Evolutionary conservation across 2,113 vertebrate species (phyloP), one percentile per base, ranked within the genome.

Genomic region (Bos javanicus): DNA sequence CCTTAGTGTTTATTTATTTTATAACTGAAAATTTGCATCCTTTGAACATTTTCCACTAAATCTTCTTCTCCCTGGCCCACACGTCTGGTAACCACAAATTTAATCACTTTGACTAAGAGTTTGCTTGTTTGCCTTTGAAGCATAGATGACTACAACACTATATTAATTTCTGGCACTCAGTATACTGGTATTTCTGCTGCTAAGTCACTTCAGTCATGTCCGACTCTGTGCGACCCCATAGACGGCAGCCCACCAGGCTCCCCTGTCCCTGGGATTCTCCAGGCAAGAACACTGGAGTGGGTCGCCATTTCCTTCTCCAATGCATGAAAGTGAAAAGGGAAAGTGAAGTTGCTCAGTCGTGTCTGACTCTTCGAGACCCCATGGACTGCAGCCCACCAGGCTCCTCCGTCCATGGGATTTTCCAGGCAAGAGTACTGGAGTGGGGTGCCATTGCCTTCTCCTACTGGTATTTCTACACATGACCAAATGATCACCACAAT

Each of bases 331-430:
- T 60, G 59, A 14, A 60, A 60, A 60, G 59, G 11, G 26, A 28
- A 60, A 60, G 26, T 14, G 59, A 60, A 28, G 26, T 28, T 2
- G 0, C 12, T 60, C 26, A 28, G 26, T 60, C 12, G 2, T 60
- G 26, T 2, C 59, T 0, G 12, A 60, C 26, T 14, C 12, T 60
- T 30, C 0, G 2, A 0, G 1, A 60, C 59, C 26, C 26, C 26
- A 6, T 60, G 59, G 26, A 30, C 28, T 60, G 26, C 11, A 60
- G 59, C 59, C 59, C 5, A 15, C 59, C 28, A 62, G 59, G 59
- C 59, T 62, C 13, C 59, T 62, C 59, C 1, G 28, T 30, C 13
- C 59, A 62, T 30, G 59, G 28, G 28, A 62, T 62, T 62, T 30
- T 14, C 59, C 59, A 62, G 59, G 28, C 59, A 62, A 62, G 59